These are phyloP conservation scores for Mesaphorura yosii DNA, from an alignment of 1,140 invertebrate species.

Conservation along the genomic window DNA sequence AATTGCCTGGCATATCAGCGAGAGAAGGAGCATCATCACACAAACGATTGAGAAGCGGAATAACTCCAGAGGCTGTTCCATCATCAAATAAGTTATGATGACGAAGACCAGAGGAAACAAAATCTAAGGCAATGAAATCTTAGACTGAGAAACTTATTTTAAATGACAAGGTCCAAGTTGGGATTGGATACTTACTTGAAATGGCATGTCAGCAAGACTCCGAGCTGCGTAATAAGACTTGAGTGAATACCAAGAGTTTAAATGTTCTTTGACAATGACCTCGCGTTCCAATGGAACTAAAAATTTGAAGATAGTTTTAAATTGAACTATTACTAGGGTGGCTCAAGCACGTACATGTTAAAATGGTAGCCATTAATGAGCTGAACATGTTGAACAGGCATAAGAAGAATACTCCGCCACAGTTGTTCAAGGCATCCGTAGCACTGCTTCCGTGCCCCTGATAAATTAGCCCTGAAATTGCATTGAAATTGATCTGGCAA, in stretches of 20 bases:
- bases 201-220: conserved; percentile 86
- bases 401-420: conserved; percentile 86
- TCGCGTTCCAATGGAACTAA: conserved; percentile 89
- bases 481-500: too few species aligned
- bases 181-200: too few species aligned
- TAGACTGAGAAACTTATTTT: too few species aligned
- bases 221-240: conserved; percentile 93
- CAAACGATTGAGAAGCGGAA: conserved; percentile 77
- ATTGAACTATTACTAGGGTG: conserved; percentile 1
- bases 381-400: conserved; percentile 92
- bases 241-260: conserved; percentile 97
- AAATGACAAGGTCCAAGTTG: too few species aligned
- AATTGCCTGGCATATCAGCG: conserved; percentile 80
- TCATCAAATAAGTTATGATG: conserved; percentile 89
- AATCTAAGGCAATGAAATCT: too few species aligned
- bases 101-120: conserved; percentile 83
- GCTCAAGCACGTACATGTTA: conserved; percentile 77
- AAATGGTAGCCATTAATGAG: conserved; percentile 90
- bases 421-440: conserved; percentile 81
- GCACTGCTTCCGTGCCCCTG: conserved; percentile 86
- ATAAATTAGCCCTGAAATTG: too few species aligned
- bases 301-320: conserved; percentile 34
- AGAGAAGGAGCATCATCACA: conserved; percentile 72
- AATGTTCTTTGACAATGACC: conserved; percentile 84
- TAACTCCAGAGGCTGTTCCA: conserved; percentile 76